These are phyloP conservation scores for Octopus bimaculoides DNA, from an alignment of 1,140 invertebrate species.

Conservation along the genomic window DNA sequence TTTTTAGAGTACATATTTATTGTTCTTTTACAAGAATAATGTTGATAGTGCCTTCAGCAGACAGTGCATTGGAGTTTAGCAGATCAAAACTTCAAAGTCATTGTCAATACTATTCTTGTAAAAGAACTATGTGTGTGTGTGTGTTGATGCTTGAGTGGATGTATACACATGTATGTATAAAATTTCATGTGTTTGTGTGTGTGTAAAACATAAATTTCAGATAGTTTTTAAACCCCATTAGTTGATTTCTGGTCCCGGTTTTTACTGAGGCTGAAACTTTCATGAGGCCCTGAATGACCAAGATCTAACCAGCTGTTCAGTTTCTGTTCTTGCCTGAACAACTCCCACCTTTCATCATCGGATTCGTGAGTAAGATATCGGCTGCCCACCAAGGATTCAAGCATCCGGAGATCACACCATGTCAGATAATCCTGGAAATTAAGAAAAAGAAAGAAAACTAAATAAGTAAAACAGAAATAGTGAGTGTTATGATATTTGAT, in stretches of 20 bases:
- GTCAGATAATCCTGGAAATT: conserved; percentile 83
- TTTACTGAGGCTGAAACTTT: conserved; percentile 52
- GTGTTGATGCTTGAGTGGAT: too few species aligned
- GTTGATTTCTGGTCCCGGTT: conserved; percentile 36
- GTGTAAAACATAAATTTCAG: too few species aligned
- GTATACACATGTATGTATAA: too few species aligned
- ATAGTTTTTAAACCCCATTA: not conserved
- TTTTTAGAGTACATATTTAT: too few species aligned
- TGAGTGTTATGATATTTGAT: not conserved
- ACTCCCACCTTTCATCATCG: conserved; percentile 88
- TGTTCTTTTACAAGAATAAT: too few species aligned
- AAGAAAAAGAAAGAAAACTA: not conserved
- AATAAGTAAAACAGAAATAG: not conserved
- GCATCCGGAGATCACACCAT: conserved; percentile 87
- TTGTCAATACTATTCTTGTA: too few species aligned
- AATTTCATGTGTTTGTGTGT: too few species aligned
- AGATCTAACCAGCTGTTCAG: conserved; percentile 50
- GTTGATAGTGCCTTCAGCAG: too few species aligned
- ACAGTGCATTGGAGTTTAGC: too few species aligned
- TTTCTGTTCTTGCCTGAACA: conserved; percentile 58
- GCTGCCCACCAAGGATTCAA: conserved; percentile 78
- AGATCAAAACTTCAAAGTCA: too few species aligned
- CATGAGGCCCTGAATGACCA: conserved; percentile 51
- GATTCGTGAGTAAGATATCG: conserved; percentile 95
- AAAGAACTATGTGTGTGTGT: too few species aligned